These are phyloP conservation scores for Amiota minor DNA, from an alignment of 2,888 invertebrate species.

Conservation along the genomic window DNA sequence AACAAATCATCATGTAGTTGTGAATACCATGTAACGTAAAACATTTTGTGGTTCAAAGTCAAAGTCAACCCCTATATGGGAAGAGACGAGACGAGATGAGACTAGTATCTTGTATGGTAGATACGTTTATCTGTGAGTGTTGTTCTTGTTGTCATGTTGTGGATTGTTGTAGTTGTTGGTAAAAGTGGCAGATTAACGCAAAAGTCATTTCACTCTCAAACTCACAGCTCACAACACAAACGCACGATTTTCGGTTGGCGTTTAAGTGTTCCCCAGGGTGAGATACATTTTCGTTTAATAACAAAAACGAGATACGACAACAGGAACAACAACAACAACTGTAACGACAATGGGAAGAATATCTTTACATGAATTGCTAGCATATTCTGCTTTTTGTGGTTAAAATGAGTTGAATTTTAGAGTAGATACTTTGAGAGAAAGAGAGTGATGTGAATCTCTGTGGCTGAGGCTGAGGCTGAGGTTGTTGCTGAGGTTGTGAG, in stretches of 20 bases:
- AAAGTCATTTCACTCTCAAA: slow-evolving; percentile 40
- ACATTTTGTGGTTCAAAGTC: slow-evolving; percentile 47
- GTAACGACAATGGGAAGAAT: slow-evolving; percentile 34
- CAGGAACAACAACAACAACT: slow-evolving; percentile 38
- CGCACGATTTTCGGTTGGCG: slow-evolving; percentile 65
- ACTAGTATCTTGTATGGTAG: slow-evolving; percentile 5
- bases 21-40: slow-evolving; percentile 29
- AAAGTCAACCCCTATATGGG: slow-evolving; percentile 43
- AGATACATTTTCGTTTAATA: slow-evolving; percentile 68
- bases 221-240: slow-evolving; percentile 39
- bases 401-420: slow-evolving; percentile 42
- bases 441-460: slow-evolving; percentile 23
- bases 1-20: slow-evolving; percentile 29
- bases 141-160: slow-evolving; percentile 8
- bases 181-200: slow-evolving; percentile 56
- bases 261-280: slow-evolving; percentile 71
- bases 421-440: background rate
- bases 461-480: slow-evolving; percentile 34
- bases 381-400: slow-evolving; percentile 59
- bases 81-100: background rate
- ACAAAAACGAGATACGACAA: slow-evolving; percentile 40
- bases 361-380: slow-evolving; percentile 63
- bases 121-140: background rate
- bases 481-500: slow-evolving; percentile 25
- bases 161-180: background rate